Conservation (phyloP, 2,888 invertebrate species). For the Scaeva pyrastri region DNA sequence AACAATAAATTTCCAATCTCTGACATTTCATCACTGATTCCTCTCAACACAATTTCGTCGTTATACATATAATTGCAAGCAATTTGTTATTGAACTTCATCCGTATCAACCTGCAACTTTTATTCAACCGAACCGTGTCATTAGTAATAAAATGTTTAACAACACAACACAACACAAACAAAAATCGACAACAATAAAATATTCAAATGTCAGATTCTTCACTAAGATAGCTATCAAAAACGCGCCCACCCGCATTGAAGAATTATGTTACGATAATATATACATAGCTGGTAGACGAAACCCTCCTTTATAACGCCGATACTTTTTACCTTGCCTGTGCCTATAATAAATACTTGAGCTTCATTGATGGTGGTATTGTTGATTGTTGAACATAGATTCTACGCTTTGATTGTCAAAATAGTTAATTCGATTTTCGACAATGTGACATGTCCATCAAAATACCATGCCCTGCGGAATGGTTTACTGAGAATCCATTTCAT, state of each 20-base stretch:
- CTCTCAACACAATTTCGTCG: slow-evolving; percentile 6
- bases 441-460: slow-evolving; percentile 41
- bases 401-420: neutral
- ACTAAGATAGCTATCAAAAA: slow-evolving; percentile 9
- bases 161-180: slow-evolving; percentile 4
- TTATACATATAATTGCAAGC: slow-evolving; percentile 36
- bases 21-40: slow-evolving; percentile 42
- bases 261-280: neutral
- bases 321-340: neutral
- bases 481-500: slow-evolving; percentile 34
- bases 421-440: slow-evolving; percentile 28
- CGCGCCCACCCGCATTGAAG: slow-evolving; percentile 15
- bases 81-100: slow-evolving; percentile 26
- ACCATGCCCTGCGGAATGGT: slow-evolving; percentile 42
- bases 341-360: neutral
- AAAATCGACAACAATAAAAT: slow-evolving; percentile 45
- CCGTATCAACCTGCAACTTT: neutral
- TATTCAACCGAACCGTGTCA: slow-evolving; percentile 3
- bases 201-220: slow-evolving; percentile 54
- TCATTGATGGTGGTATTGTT: neutral
- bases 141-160: slow-evolving; percentile 16
- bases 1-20: slow-evolving; percentile 37
- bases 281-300: neutral
- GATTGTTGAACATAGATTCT: slow-evolving; percentile 27
- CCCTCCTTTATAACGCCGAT: neutral